Conservation (phyloP, 1,140 invertebrate genomes). For the Drosophila orosa region DNA sequence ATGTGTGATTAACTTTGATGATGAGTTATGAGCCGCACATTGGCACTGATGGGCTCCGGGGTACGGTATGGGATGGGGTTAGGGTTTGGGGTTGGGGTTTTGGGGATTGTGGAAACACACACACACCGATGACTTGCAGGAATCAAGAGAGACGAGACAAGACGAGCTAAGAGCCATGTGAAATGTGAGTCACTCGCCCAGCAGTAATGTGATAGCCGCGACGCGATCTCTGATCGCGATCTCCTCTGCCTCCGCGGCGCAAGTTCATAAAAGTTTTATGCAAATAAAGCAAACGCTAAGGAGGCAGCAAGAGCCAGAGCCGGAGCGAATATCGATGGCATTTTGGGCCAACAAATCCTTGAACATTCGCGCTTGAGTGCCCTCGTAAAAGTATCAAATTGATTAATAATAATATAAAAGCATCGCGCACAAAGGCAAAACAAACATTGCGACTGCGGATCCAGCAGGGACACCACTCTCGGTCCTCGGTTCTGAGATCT, state of each 20-base stretch:
- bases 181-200: slow-evolving; percentile 76
- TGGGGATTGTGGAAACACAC: not conserved
- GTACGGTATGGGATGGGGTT: not conserved
- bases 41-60: slow-evolving; percentile 69
- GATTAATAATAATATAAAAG: slow-evolving; percentile 83
- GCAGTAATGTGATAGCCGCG: slow-evolving; percentile 71
- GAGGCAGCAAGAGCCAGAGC: slow-evolving; percentile 9
- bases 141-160: slow-evolving; percentile 50
- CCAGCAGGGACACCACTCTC: slow-evolving; percentile 35
- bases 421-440: slow-evolving; percentile 65
- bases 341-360: slow-evolving; percentile 66
- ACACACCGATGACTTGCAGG: slow-evolving; percentile 68
- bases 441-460: slow-evolving; percentile 50
- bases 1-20: slow-evolving; percentile 83
- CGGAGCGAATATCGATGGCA: slow-evolving; percentile 43
- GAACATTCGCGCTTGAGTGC: slow-evolving; percentile 79
- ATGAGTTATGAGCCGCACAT: slow-evolving; percentile 82
- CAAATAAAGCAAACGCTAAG: slow-evolving; percentile 66
- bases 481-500: not conserved
- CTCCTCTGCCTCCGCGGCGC: slow-evolving; percentile 35
- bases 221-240: slow-evolving; percentile 56
- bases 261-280: slow-evolving; percentile 79
- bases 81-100: not conserved
- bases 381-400: slow-evolving; percentile 84
- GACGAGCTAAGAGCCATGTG: slow-evolving; percentile 53